Evolutionary conservation across 1,140 invertebrate genomes (phyloP).

Genomic region (Odontomachus brunneus): DNA sequence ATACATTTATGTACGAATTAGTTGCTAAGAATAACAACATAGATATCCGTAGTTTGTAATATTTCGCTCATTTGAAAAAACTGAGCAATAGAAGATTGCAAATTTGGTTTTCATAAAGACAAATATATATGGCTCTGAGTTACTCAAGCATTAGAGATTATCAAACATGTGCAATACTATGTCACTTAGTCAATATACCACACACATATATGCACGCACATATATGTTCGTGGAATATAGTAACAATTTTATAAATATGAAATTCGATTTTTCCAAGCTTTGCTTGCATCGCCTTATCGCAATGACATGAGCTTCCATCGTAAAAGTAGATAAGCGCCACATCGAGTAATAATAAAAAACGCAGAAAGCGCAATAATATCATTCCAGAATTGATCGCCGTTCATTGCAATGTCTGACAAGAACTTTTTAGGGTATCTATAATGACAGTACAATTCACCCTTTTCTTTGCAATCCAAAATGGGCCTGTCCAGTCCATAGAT

Average conservation of each 20-base stretch:
- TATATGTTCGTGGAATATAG: not conserved
- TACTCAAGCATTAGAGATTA: not conserved
- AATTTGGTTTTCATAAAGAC: too few species aligned
- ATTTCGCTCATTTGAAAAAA: too few species aligned
- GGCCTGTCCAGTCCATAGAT: slow-evolving; percentile 92
- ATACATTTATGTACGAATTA: not conserved
- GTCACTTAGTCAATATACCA: not conserved
- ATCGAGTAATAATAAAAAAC: slow-evolving; percentile 90
- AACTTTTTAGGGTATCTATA: slow-evolving; percentile 91
- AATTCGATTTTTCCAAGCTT: not conserved
- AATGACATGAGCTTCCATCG: slow-evolving; percentile 91
- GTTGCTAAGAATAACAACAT: not conserved
- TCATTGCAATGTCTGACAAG: slow-evolving; percentile 92
- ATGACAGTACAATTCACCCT: slow-evolving; percentile 89
- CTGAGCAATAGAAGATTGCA: too few species aligned
- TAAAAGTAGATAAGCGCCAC: slow-evolving; percentile 92
- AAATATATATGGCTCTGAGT: too few species aligned
- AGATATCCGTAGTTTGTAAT: not conserved
- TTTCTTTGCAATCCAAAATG: slow-evolving; percentile 86
- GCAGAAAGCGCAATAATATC: slow-evolving; percentile 91
- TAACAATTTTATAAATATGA: too few species aligned
- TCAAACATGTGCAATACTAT: not conserved
- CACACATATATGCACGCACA: not conserved
- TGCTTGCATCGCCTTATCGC: slow-evolving; percentile 84
- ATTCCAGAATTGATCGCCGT: slow-evolving; percentile 92